phyloP scores from a whole-genome alignment of 2,797 vertebrate species.

The Lindbergichthys nudifrons region DNA sequence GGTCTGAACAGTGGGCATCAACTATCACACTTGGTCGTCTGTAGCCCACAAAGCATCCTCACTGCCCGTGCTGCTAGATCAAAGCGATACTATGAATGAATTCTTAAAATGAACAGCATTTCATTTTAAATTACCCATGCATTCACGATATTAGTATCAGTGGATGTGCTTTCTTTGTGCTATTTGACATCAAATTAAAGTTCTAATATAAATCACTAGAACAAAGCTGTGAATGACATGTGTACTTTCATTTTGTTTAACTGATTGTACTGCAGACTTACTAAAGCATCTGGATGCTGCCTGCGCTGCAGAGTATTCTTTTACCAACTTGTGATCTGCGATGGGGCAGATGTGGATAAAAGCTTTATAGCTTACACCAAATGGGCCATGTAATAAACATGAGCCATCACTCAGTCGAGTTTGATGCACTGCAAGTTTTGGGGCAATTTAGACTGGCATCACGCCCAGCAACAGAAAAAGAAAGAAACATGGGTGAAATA shows the following conservation, averaged over 20 bases:
- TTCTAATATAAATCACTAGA: conserved; percentile 11
- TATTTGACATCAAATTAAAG: conserved; percentile 34
- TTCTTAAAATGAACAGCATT: conserved; percentile 58
- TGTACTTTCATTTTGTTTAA: conserved; percentile 27
- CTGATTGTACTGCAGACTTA: conserved; percentile 33
- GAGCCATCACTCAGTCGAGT: conserved; percentile 61
- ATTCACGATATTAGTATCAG: conserved; percentile 29
- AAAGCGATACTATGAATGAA: conserved; percentile 61
- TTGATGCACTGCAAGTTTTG: conserved; percentile 60
- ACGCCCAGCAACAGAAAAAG: conserved; percentile 10
- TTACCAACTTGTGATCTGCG: conserved; percentile 44
- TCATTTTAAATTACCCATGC: conserved; percentile 59
- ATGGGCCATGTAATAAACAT: conserved; percentile 67
- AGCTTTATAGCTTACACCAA: conserved; percentile 67
- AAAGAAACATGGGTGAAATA: conserved; percentile 28
- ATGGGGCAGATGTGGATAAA: conserved; percentile 70
- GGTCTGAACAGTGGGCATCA: conserved; percentile 24
- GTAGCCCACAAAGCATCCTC: conserved; percentile 29
- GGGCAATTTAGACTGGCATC: conserved; percentile 48
- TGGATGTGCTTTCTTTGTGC: conserved; percentile 1
- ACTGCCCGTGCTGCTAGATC: conserved; percentile 49
- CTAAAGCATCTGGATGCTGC: conserved; percentile 33
- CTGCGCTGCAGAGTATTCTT: conserved; percentile 28
- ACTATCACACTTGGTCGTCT: conserved; percentile 44
- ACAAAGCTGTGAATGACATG: conserved; percentile 7